Percentiles rank a stretch among this genome's conserved stretches.
Evolutionary conservation across 2,888 invertebrate genomes (phyloP).

Genomic region (Nematopogon swammerdamellus): DNA sequence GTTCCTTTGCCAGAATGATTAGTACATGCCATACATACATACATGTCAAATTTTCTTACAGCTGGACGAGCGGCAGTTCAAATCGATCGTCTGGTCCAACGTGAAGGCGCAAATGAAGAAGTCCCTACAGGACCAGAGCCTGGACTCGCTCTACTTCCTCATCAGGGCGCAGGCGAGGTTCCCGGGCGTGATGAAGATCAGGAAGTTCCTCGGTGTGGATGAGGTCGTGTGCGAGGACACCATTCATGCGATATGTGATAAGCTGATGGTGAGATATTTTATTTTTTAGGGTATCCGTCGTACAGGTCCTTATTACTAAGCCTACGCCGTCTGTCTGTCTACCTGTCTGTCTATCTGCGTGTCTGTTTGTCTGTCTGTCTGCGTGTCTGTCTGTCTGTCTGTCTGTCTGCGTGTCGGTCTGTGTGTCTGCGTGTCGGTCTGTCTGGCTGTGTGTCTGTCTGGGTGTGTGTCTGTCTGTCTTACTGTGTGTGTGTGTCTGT

Average conservation of each 20-base stretch:
- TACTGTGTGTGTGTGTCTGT: too few species aligned
- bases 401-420: too few species aligned
- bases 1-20: too few species aligned
- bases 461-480: too few species aligned
- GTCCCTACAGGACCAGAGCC: conserved; percentile 59
- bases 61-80: conserved; percentile 53
- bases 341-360: too few species aligned
- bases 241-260: conserved; percentile 50
- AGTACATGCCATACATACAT: too few species aligned
- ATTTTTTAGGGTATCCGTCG: background rate
- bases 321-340: too few species aligned
- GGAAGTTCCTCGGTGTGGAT: conserved; percentile 51
- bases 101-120: conserved; percentile 59
- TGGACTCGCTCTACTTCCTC: conserved; percentile 64
- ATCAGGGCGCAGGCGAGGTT: conserved; percentile 38
- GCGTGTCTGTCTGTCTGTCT: too few species aligned
- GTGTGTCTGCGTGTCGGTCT: too few species aligned
- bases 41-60: conserved; percentile 18
- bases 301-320: too few species aligned
- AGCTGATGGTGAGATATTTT: conserved; percentile 57
- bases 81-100: conserved; percentile 55
- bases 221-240: conserved; percentile 59
- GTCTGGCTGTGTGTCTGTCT: too few species aligned
- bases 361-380: too few species aligned
- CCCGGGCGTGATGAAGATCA: conserved; percentile 49